Conservation (phyloP, 1,140 invertebrate genomes). For the Drosophila arizonae region DNA sequence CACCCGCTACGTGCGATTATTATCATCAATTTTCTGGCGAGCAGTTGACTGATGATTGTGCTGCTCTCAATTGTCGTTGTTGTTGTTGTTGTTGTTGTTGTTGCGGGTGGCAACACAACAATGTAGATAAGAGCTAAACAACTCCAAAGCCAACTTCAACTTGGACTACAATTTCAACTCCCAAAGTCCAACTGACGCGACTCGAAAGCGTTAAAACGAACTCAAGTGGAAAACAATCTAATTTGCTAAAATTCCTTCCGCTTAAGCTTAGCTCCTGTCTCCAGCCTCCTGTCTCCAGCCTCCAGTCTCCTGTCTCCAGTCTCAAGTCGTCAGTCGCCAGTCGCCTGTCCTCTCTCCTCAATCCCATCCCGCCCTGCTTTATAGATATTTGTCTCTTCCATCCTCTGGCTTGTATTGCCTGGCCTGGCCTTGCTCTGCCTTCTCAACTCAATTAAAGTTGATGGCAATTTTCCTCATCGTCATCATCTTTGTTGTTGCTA, state of each 20-base stretch:
- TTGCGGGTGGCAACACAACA: conserved; percentile 49
- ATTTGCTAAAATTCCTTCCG: conserved; percentile 82
- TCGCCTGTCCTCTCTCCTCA: background rate
- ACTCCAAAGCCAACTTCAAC: conserved; percentile 7
- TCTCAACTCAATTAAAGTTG: conserved; percentile 80
- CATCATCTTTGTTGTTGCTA: conserved; percentile 18
- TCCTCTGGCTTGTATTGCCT: background rate
- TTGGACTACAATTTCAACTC: conserved; percentile 5
- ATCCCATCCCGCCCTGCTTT: background rate
- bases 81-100: background rate
- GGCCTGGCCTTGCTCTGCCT: background rate
- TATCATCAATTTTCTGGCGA: conserved; percentile 77
- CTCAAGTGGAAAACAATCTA: conserved; percentile 83
- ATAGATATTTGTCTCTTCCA: conserved; percentile 2
- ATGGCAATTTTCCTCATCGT: conserved; percentile 66
- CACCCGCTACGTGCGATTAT: conserved; percentile 68
- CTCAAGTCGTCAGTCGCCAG: background rate
- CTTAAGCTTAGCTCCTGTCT: conserved; percentile 38
- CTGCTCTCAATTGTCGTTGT: conserved; percentile 17
- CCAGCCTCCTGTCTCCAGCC: background rate
- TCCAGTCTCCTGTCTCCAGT: conserved; percentile 16
- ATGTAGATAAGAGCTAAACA: conserved; percentile 9
- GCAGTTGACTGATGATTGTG: conserved; percentile 74
- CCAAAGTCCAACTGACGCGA: conserved; percentile 25
- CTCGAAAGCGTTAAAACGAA: conserved; percentile 78